Base-by-base conservation (phyloP, 2,113 vertebrate genomes). In the Varanus komodoensis region DNA sequence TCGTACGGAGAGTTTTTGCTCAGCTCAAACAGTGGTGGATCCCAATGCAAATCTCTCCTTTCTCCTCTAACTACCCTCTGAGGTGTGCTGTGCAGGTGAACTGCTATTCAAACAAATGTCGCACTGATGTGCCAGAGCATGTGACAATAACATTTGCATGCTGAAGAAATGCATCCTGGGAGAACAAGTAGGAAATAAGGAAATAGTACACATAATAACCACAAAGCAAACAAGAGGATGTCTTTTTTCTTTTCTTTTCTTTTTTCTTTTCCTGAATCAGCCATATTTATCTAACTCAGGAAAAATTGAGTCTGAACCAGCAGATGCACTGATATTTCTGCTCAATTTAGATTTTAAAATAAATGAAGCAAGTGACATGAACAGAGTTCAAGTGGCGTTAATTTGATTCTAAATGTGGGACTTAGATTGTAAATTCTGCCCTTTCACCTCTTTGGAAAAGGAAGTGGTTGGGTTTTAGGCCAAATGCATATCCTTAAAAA, bases 261-360 rank as follows among this genome's bases (percentile, higher is more conserved):
- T 44, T 44, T 44, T 25, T 71, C 34, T 82, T 4, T 54, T 54
- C 11, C 54, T 54, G 54, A 54, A 54, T 12, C 54, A 54, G 54
- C 54, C 6, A 54, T 82, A 61, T 86, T 54, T 86, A 27, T 87
- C 85, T 54, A 54, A 54, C 54, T 54, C 54, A 38, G n/a, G 71
- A 61, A 71, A 44, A 48, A 69, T n/a, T 23, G 25, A 82, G 54
- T 23, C 17, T 81, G 64, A 82, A 17, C 64, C 68, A 25, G 82
- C 48, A 68, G 38, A 84, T 25, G 64, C 15, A 38, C 64, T 67
- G 21, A 29, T 69, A 69, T 84, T 84, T 84, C 82, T 48, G 64
- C 82, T 84, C 85, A 86, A 77, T 87, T 87, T 38, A 74, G 85
- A 75, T 61, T 77, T 77, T 61, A 61, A 77, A 87, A 87, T 77